Percentiles rank a stretch among this genome's conserved stretches.
Conservation (phyloP, 2,113 vertebrate genomes). For the Hyperoodon ampullatus region DNA sequence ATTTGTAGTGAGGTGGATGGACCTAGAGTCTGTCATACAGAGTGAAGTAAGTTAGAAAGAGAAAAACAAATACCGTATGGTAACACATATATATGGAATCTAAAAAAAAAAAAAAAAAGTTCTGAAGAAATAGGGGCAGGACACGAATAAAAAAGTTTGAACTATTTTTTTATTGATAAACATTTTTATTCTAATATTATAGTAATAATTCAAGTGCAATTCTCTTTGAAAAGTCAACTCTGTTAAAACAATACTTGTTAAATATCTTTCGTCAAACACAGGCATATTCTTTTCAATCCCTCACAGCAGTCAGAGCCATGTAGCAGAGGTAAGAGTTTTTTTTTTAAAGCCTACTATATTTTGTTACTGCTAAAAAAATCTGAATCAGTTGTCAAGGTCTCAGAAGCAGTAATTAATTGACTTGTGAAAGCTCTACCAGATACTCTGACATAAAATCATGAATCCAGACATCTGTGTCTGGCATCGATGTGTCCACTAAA, state of each 20-base stretch:
- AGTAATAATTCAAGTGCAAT: slow-evolving; percentile 85
- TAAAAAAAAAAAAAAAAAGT: too few relatives aligned
- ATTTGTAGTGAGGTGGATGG: too few relatives aligned
- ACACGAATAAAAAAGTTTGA: too few relatives aligned
- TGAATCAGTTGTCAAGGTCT: slow-evolving; percentile 74
- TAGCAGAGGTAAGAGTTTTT: slow-evolving; percentile 78
- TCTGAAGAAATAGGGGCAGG: too few relatives aligned
- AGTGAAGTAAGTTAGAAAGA: too few relatives aligned
- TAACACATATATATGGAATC: too few relatives aligned
- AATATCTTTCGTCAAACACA: slow-evolving; percentile 82
- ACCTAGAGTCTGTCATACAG: too few relatives aligned
- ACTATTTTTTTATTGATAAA: slow-evolving; percentile 83
- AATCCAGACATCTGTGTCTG: slow-evolving; percentile 93
- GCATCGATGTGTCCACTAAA: slow-evolving; percentile 92
- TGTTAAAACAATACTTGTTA: slow-evolving; percentile 85
- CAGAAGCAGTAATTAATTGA: slow-evolving; percentile 79
- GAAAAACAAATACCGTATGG: too few relatives aligned
- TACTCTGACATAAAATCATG: slow-evolving; percentile 92
- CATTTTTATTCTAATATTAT: slow-evolving; percentile 83
- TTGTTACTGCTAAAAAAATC: slow-evolving; percentile 83
- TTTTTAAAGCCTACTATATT: slow-evolving; percentile 73
- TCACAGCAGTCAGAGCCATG: slow-evolving; percentile 78
- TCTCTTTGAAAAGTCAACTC: slow-evolving; percentile 82
- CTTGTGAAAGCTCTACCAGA: slow-evolving; percentile 83
- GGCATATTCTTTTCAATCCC: slow-evolving; percentile 74